Percentiles rank a stretch among this genome's conserved stretches.
Evolutionary conservation across 2,797 vertebrate species (phyloP).

Genomic region (Perodicticus potto): DNA sequence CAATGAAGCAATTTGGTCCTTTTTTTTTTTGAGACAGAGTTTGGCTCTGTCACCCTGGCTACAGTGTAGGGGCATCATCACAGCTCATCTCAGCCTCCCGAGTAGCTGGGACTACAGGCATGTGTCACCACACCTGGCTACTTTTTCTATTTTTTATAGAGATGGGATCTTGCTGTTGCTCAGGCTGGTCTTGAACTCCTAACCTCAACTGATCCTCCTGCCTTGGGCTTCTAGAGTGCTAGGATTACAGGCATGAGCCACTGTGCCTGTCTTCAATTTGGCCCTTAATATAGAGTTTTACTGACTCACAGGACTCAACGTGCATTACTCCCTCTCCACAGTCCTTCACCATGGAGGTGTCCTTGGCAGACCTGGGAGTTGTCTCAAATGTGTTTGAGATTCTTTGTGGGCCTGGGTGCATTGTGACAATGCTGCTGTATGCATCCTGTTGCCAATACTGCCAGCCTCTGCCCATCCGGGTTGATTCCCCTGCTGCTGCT

Average conservation of each 20-base stretch:
- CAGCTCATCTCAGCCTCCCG: neutral
- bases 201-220: neutral
- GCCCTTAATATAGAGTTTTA: neutral
- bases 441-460: neutral
- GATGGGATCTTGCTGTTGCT: neutral
- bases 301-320: neutral
- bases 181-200: neutral
- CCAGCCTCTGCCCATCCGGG: neutral
- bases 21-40: neutral
- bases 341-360: neutral
- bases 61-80: neutral
- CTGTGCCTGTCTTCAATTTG: neutral
- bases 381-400: neutral
- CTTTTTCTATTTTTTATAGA: neutral
- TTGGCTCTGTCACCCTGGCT: neutral
- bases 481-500: neutral
- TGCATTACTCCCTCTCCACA: neutral
- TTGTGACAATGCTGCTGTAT: neutral
- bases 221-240: neutral
- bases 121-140: neutral
- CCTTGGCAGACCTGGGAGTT: neutral
- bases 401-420: neutral
- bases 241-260: neutral
- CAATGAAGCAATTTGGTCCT: neutral
- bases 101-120: neutral